Percentiles rank a stretch among this genome's conserved stretches.
Evolutionary conservation across 2,113 vertebrate genomes (phyloP).

Genomic region (Erinaceus europaeus): DNA sequence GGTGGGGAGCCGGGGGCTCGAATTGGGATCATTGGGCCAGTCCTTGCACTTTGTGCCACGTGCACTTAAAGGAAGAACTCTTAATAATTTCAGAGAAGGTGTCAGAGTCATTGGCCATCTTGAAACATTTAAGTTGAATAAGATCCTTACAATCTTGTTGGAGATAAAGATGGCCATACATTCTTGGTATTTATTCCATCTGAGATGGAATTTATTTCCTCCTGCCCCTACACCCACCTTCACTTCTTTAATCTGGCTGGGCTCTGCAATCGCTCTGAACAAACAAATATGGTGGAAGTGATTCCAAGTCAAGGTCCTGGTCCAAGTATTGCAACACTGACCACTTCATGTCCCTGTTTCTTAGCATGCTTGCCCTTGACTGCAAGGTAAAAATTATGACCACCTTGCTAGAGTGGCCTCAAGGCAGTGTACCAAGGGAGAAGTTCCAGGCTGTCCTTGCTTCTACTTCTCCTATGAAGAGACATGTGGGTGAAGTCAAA

Average conservation of each 20-base stretch:
- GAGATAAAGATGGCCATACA: neutral
- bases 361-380: neutral
- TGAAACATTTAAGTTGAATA: neutral
- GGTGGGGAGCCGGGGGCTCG: too few relatives aligned
- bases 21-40: too few relatives aligned
- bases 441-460: fast-evolving
- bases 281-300: neutral
- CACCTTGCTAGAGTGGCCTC: neutral
- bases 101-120: neutral
- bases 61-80: too few relatives aligned
- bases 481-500: neutral
- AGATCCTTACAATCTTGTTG: neutral
- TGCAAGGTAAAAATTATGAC: neutral
- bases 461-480: neutral
- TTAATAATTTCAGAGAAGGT: neutral
- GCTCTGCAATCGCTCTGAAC: neutral
- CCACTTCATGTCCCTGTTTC: neutral
- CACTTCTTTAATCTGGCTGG: neutral
- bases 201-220: neutral
- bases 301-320: neutral
- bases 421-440: neutral
- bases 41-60: too few relatives aligned
- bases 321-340: neutral
- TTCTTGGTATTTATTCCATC: neutral
- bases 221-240: neutral